These are phyloP conservation scores for Hydractinia symbiolongicarpus DNA, from an alignment of 30 jellyfish, hydroid and myxozoan species.

Conservation along the genomic window DNA sequence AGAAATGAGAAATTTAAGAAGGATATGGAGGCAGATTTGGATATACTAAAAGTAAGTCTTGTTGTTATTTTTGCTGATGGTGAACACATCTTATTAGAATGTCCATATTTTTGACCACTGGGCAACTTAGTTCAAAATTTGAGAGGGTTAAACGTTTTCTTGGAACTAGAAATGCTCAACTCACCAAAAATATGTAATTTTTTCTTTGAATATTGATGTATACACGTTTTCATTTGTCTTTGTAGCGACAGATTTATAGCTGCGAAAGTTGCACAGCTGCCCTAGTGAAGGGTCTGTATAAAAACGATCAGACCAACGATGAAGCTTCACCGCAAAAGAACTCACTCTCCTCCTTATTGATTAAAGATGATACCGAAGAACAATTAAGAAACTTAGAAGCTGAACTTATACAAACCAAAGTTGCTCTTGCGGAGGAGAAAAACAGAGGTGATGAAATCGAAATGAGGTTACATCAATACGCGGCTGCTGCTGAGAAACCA, in stretches of 20 bases:
- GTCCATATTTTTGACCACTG: no score
- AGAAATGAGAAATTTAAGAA: conserved; percentile 58
- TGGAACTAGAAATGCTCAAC: no score
- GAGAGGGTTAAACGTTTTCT: no score
- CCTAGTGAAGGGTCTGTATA: neutral
- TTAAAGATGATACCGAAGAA: conserved; percentile 43
- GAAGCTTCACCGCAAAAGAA: conserved; percentile 23
- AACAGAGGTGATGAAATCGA: conserved; percentile 74
- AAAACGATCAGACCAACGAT: neutral
- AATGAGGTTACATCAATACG: conserved; percentile 47
- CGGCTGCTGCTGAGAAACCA: conserved; percentile 56
- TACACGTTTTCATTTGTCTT: neutral
- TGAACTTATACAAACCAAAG: conserved; percentile 63
- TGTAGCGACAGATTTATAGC: conserved; percentile 14
- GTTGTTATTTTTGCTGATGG: neutral
- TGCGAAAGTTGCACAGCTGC: conserved; percentile 29
- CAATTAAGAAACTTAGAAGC: conserved; percentile 49
- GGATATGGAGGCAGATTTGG: conserved; percentile 44
- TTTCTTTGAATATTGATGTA: no score
- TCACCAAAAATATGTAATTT: no score
- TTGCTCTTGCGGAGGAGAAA: conserved; percentile 71
- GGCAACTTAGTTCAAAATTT: no score
- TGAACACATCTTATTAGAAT: no score
- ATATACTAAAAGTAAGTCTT: conserved; percentile 38
- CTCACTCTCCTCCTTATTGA: conserved; percentile 6